Evolutionary conservation across 2,797 vertebrate genomes (phyloP).

Genomic region (Enteromius thamalakanensis): DNA sequence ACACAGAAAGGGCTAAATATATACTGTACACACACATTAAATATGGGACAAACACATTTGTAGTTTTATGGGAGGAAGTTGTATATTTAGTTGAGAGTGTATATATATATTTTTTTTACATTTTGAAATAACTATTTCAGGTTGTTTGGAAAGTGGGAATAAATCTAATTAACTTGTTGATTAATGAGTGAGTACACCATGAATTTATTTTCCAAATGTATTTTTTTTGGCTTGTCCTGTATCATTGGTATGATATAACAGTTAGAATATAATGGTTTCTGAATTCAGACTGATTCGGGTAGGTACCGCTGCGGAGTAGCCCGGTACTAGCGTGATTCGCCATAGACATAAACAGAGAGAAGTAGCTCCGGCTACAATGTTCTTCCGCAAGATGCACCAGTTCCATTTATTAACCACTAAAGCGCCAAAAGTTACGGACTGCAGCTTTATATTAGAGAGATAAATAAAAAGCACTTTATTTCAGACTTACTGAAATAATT

Average conservation of each 20-base stretch:
- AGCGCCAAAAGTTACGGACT: too few relatives aligned
- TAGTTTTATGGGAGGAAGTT: background rate
- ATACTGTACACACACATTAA: background rate
- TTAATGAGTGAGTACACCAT: background rate
- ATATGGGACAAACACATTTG: slow-evolving; percentile 4
- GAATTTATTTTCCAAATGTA: too few relatives aligned
- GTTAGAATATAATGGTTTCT: too few relatives aligned
- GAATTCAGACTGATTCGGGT: too few relatives aligned
- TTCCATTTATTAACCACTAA: too few relatives aligned
- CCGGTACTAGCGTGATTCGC: too few relatives aligned
- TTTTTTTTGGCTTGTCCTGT: too few relatives aligned
- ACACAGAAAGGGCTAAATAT: slow-evolving; percentile 33
- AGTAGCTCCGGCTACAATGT: too few relatives aligned
- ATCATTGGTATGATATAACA: too few relatives aligned
- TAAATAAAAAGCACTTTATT: background rate
- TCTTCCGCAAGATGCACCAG: too few relatives aligned
- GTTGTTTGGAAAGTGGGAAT: background rate
- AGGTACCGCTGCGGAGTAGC: too few relatives aligned
- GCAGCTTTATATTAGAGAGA: background rate
- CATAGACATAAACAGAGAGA: too few relatives aligned
- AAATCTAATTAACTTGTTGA: background rate
- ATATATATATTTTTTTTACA: background rate
- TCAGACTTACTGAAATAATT: background rate
- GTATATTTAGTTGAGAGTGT: background rate
- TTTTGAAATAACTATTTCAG: background rate